Evolutionary conservation across 2,797 vertebrate genomes (phyloP).

Genomic region (Lacerta agilis): DNA sequence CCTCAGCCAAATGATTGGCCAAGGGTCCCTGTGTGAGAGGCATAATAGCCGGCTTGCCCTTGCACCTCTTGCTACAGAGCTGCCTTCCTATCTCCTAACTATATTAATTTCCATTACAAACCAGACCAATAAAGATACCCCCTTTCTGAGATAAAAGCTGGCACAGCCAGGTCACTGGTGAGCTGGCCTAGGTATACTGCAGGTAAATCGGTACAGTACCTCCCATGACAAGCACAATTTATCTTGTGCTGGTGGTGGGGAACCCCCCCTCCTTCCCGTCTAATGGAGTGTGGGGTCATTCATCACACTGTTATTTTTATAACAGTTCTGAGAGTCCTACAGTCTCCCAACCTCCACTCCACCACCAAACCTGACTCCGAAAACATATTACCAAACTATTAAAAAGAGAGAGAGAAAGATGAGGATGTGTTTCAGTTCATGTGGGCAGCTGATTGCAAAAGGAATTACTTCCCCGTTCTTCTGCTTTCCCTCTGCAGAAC

Average conservation of each 20-base stretch:
- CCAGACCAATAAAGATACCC: not conserved
- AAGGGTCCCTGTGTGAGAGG: not conserved
- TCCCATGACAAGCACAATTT: constrained; percentile 72
- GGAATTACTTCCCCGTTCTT: not conserved
- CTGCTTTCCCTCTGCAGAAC: not conserved
- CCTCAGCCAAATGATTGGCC: not conserved
- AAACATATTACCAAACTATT: constrained; percentile 33
- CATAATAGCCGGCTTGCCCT: not conserved
- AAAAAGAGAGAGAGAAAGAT: constrained; percentile 29
- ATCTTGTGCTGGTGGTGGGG: constrained; percentile 56
- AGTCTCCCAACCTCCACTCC: not conserved
- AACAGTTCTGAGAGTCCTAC: constrained; percentile 45
- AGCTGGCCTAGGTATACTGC: constrained; percentile 56
- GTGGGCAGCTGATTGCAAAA: not conserved
- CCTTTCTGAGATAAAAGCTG: constrained; percentile 45
- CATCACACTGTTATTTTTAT: constrained; percentile 77
- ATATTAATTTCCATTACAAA: constrained; percentile 30
- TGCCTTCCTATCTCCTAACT: not conserved
- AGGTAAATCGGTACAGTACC: constrained; percentile 66
- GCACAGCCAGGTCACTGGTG: constrained; percentile 33
- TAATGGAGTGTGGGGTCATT: constrained; percentile 68
- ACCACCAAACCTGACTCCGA: constrained; percentile 2
- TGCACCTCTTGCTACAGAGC: not conserved
- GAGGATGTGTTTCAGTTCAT: constrained; percentile 16
- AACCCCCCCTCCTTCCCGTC: constrained; percentile 69